Percentiles rank a stretch among this genome's conserved stretches.
phyloP scores from a whole-genome alignment of 2,797 vertebrate species.

The Thamnophis elegans region DNA sequence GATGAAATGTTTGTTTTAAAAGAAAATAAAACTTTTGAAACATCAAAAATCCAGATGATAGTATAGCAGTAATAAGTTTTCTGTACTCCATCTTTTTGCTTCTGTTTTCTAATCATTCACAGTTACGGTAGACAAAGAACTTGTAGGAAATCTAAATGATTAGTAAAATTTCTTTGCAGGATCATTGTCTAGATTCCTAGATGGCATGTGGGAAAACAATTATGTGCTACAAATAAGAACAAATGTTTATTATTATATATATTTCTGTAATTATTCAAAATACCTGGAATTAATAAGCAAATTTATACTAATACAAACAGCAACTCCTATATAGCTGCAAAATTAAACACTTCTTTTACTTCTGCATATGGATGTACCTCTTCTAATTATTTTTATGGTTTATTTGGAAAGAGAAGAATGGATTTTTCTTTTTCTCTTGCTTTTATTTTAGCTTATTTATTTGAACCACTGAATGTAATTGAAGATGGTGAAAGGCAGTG shows the following conservation, averaged over 20 bases:
- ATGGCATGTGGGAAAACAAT: background rate
- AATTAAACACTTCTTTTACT: background rate
- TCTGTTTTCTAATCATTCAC: background rate
- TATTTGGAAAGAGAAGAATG: constrained; percentile 5
- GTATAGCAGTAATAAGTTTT: background rate
- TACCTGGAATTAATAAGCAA: background rate
- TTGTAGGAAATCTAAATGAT: background rate
- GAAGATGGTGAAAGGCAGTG: background rate
- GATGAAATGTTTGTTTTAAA: too few species aligned
- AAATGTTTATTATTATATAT: too few species aligned
- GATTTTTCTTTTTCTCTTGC: background rate
- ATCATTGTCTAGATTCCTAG: background rate
- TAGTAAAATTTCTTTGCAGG: background rate
- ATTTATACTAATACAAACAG: background rate
- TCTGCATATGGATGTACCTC: background rate
- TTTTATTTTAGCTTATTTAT: background rate
- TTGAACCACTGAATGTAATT: background rate
- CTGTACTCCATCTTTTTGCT: background rate
- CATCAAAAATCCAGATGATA: background rate
- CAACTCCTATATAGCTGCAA: background rate
- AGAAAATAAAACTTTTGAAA: too few species aligned
- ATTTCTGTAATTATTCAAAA: background rate
- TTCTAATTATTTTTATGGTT: background rate
- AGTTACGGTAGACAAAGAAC: background rate
- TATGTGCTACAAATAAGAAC: background rate